Base-by-base conservation (phyloP, 2,888 invertebrate species). In the Hanleya hanleyi region DNA sequence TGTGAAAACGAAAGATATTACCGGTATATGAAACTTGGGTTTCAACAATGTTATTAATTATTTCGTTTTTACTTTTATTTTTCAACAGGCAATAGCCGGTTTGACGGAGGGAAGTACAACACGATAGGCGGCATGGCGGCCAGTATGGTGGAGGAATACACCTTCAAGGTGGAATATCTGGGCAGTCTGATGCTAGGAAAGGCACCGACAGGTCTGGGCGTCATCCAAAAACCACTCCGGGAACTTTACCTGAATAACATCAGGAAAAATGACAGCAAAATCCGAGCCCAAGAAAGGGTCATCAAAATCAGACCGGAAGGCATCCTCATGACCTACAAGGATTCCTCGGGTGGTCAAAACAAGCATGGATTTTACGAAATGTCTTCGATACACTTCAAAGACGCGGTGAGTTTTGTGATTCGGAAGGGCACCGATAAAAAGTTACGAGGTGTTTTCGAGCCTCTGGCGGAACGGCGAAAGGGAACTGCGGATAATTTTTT, bases 141-240 rank as follows among this genome's bases (percentile, higher is more conserved):
- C 35, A 64, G 9, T n/a, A 37, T 64, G 62, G 78, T 80, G 77
- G 80, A 78, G 9, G 80, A 79, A 0, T 74, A 76, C 7, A 94
- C 97, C 86, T 99, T 98, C 92, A 94, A 97, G 79, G 98, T 99
- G 70, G 93, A 98, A 74, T 99, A 99, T 91, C 93, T 99, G 86
- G 99, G 99, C 83, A 96, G 96, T 84, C 95, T 97, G 33, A 98
- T 98, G 85, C 97, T 99, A 37, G 97, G 98, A 88, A 96, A 97
- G 90, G 97, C 97, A 89, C 98, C 99, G 91, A 98, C 99, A 89
- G 99, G 99, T 67, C 93, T 99, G 66, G 96, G 98, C 89, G 97
- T 97, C 72, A 96, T 98, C 81, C 99, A 99, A 92, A 98, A 99
- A 90, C 99, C 99, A 1, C 92, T 99, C 84, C 94, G 96, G 83